These are phyloP conservation scores for Heliconius ethilla DNA, from an alignment of 2,888 invertebrate species.

Conservation along the genomic window DNA sequence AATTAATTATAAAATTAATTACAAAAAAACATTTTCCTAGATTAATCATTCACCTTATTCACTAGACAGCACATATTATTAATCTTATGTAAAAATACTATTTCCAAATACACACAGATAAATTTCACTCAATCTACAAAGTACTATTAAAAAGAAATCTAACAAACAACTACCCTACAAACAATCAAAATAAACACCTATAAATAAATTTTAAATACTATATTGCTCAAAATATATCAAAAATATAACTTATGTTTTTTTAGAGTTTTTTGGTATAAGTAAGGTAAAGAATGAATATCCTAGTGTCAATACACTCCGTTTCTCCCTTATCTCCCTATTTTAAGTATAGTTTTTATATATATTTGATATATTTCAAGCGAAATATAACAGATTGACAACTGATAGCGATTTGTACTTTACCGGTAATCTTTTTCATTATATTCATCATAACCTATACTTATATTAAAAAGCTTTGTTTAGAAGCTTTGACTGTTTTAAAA, in stretches of 20 bases:
- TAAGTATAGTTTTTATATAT: not conserved
- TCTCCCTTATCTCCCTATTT: not conserved
- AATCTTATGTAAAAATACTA: slow-evolving; percentile 9
- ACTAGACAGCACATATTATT: slow-evolving; percentile 4
- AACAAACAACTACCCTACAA: not conserved
- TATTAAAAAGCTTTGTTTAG: not conserved
- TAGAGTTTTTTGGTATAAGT: not conserved
- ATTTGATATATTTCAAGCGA: slow-evolving; percentile 1
- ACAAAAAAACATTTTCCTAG: not conserved
- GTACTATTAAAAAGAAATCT: not conserved
- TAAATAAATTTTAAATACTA: not conserved
- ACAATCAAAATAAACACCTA: not conserved
- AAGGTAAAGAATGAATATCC: not conserved
- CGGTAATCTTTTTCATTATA: slow-evolving; percentile 18
- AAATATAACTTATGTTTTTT: not conserved
- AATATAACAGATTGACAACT: not conserved
- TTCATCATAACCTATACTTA: slow-evolving; percentile 1
- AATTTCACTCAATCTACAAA: not conserved
- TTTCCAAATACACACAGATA: not conserved
- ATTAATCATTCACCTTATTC: not conserved
- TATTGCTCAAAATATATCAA: slow-evolving; percentile 4
- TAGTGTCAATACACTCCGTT: not conserved
- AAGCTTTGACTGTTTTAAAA: slow-evolving; percentile 5
- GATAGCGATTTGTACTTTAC: slow-evolving; percentile 21
- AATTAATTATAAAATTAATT: not conserved